Base-by-base conservation (phyloP, 2,797 vertebrate genomes). In the Sternarchorhynchus goeldii region DNA sequence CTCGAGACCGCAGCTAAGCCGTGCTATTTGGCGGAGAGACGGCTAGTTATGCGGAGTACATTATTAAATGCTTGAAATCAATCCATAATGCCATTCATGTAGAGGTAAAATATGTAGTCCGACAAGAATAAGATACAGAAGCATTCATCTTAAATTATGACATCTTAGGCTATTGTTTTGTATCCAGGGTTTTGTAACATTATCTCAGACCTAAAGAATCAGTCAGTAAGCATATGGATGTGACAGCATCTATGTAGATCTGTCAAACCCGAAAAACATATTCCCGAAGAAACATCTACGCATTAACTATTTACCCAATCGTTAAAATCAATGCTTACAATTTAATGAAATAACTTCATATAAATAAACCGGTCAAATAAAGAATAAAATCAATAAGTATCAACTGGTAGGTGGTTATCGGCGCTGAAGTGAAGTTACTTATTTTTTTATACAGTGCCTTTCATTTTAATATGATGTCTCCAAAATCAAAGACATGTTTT, bases 151-250 rank as follows among this genome's bases (percentile, higher is more conserved):
- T 50, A 50, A 50, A 53, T 56, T 25, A 32, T 56, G 17, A 36
- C 21, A 69, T 25, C 45, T 18, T 31, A 29, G 25, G 67, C 50
- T 55, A 29, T 69, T 69, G 29, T 18, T 55, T 69, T 75, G 65
- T 77, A 21, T 60, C 57, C 55, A 62, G 36, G 59, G 45, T 21
- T 77, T 68, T 55, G 63, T 77, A 62, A 64, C 75, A 81, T 77
- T 77, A 77, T 70, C 75, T 77, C 80, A 81, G 75, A 73, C 71
- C 73, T 68, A 70, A 77, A 77, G 76, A 78, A 77, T 77, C 76
- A 77, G 34, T 45, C 50, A 64, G 36, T 78, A 45, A 78, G 80
- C 76, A 66, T 32, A 77, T 78, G 80, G 76, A 76, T 77, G 75
- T 77, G 70, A 82, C 79, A 78, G 75, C 50, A 18, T 32, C 67